These are phyloP conservation scores for Dryobotodes eremita DNA, from an alignment of 2,888 invertebrate genomes.

Conservation along the genomic window DNA sequence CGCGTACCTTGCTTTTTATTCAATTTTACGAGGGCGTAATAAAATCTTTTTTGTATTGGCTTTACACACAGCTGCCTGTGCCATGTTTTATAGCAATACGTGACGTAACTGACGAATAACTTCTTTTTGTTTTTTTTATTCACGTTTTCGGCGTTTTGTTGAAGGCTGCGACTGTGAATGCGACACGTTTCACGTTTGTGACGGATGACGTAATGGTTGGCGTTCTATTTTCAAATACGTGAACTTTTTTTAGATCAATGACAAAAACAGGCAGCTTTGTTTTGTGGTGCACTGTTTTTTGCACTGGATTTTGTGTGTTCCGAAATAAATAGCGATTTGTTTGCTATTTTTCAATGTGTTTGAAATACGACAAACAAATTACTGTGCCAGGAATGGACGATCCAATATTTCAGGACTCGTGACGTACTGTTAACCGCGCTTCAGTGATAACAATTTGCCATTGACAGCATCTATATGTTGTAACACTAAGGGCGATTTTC, in stretches of 20 bases:
- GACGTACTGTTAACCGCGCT: background rate
- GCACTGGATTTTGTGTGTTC: background rate
- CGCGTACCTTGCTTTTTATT: slow-evolving; percentile 32
- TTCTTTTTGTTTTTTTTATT: slow-evolving; percentile 6
- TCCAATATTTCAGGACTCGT: background rate
- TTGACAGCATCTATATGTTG: background rate
- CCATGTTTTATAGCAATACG: slow-evolving; percentile 38
- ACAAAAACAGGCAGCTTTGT: background rate
- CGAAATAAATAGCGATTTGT: background rate
- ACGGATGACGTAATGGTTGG: slow-evolving; percentile 36
- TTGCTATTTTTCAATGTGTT: background rate
- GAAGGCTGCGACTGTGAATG: slow-evolving; percentile 31
- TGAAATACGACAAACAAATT: background rate
- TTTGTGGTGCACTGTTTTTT: slow-evolving; percentile 6
- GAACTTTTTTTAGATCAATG: slow-evolving; percentile 30
- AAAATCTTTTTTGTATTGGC: slow-evolving; percentile 54
- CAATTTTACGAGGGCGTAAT: slow-evolving; percentile 47
- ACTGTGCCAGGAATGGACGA: background rate
- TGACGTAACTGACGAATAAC: slow-evolving; percentile 31
- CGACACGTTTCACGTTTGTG: slow-evolving; percentile 43
- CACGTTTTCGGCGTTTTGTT: slow-evolving; percentile 16
- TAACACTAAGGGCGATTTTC: background rate
- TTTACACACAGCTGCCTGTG: slow-evolving; percentile 34
- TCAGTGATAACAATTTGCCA: background rate
- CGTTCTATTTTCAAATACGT: slow-evolving; percentile 52